Percentiles rank a stretch among this genome's conserved stretches.
phyloP scores from a whole-genome alignment of 2,797 vertebrate species.

The Danionella dracula region DNA sequence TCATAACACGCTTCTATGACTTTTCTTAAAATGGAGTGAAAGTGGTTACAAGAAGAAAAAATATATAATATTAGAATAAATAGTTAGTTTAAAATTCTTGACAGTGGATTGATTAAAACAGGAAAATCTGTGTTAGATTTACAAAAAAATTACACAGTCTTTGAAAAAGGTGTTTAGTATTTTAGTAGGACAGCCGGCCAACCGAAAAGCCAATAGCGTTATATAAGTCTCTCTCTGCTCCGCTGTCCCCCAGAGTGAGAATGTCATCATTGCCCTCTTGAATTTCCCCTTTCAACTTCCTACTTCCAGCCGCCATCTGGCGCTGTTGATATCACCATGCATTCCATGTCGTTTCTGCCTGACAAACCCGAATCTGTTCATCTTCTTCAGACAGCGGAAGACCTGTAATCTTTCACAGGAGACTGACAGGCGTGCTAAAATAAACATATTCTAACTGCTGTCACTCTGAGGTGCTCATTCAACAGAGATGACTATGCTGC shows the following conservation, averaged over 20 bases:
- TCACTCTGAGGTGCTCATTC: conserved; percentile 16
- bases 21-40: no score
- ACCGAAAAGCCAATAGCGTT: background rate
- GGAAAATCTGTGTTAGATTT: no score
- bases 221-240: conserved; percentile 2
- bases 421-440: conserved; percentile 43
- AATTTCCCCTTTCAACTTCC: conserved; percentile 55
- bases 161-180: background rate
- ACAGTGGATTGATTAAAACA: no score
- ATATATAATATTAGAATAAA: no score
- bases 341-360: conserved; percentile 23
- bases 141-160: no score
- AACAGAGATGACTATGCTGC: background rate
- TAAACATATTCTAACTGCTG: conserved; percentile 44
- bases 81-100: no score
- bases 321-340: conserved; percentile 51
- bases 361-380: conserved; percentile 43
- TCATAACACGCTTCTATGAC: no score
- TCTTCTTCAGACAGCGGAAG: conserved; percentile 48
- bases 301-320: conserved; percentile 60
- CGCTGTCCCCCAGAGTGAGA: conserved; percentile 22
- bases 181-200: no score
- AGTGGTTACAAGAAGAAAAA: no score
- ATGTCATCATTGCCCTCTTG: conserved; percentile 44
- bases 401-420: conserved; percentile 35